phyloP scores from a whole-genome alignment of 1,140 invertebrate genomes.

The Trichogramma pretiosum region DNA sequence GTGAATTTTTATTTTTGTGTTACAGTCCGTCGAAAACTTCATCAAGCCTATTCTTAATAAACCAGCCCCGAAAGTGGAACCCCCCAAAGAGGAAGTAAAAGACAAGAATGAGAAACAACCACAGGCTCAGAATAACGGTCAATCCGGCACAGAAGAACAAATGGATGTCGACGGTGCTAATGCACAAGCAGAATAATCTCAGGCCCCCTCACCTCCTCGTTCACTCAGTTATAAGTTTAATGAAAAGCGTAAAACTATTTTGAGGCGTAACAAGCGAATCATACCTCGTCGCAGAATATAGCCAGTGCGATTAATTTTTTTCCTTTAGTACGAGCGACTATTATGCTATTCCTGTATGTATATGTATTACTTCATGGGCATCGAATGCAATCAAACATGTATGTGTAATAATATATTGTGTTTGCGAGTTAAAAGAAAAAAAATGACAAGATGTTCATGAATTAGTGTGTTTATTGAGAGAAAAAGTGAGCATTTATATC shows the following conservation, averaged over 20 bases:
- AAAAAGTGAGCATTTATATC: no score
- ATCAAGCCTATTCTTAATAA: slow-evolving; percentile 73
- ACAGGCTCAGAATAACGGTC: slow-evolving; percentile 38
- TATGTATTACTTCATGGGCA: no score
- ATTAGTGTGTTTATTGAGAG: no score
- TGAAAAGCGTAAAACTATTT: slow-evolving; percentile 6
- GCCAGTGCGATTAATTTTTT: no score
- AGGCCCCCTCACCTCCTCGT: neutral
- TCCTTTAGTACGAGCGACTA: no score
- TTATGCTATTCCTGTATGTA: no score
- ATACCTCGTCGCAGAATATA: no score
- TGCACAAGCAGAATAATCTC: slow-evolving; percentile 7
- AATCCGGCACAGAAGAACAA: slow-evolving; percentile 45
- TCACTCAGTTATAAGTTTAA: slow-evolving; percentile 9
- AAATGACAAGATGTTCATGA: no score
- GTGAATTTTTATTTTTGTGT: slow-evolving; percentile 10
- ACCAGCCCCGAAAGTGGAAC: slow-evolving; percentile 66
- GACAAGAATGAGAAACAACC: slow-evolving; percentile 31
- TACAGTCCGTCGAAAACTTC: slow-evolving; percentile 57
- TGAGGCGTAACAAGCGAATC: no score
- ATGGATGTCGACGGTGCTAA: slow-evolving; percentile 44
- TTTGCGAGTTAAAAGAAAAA: no score
- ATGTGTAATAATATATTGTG: no score
- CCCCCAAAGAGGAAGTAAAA: slow-evolving; percentile 36
- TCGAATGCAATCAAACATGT: no score